Evolutionary conservation across 1,140 invertebrate genomes (phyloP), one percentile per base, ranked within the genome.

Genomic region (Drosophila virilis): DNA sequence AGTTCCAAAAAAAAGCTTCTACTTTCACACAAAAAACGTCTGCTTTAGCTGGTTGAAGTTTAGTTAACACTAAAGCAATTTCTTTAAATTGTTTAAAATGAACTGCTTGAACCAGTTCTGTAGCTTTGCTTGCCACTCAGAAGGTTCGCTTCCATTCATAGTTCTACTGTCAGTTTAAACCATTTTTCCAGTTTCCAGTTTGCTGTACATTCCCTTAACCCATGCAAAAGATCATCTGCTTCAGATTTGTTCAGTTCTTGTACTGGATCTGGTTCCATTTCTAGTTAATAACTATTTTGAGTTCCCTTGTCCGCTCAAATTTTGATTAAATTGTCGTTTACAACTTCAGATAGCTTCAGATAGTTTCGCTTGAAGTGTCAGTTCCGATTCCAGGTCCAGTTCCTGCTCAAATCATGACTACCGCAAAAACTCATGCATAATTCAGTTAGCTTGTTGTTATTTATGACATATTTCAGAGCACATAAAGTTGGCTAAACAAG

Each of bases 401-500:
- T 35, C 3, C 13, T 1, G 33, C 13, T 37, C 13, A 42, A 42
- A n/a, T 10, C 40, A 0, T 6, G n/a, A 10, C 13, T 61, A 7
- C 9, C 2, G 17, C 13, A 48, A 5, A 35, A 1, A 9, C 32
- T n/a, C 42, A 59, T 59, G 32, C 32, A 46, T 59, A 35, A 59
- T 59, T 58, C 40, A 58, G 55, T 58, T 58, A 58, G 40, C 40
- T 45, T 13, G 13, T 35, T 59, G 42, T 35, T 59, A 59, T 59
- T 59, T 59, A 59, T 59, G 32, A 33, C 17, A 35, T 33, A 46
- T 59, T 45, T 32, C 42, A 15, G 28, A 12, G 52, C 15, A 10
- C 52, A 59, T 32, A 59, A 59, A 59, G 32, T 45, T 58, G 40
- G 55, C 55, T 45, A 33, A 58, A 62, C 46, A 62, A 48, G 13